These are phyloP conservation scores for Calliopum simillimum DNA, from an alignment of 2,888 invertebrate genomes.

Conservation along the genomic window DNA sequence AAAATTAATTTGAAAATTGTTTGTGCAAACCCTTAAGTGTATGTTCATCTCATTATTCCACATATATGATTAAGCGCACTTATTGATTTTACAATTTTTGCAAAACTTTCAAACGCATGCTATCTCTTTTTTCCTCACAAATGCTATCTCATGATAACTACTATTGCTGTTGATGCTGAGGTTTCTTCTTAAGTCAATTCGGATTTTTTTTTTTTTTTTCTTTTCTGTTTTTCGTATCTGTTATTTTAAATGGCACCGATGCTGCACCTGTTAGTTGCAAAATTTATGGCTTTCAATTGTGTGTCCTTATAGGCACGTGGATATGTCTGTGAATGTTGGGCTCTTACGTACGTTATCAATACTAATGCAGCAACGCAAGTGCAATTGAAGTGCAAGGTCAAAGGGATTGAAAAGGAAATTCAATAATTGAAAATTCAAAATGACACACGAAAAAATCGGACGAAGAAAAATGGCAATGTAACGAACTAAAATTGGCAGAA, in stretches of 20 bases:
- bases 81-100: too few relatives aligned
- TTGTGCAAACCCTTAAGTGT: too few relatives aligned
- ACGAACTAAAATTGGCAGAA: too few relatives aligned
- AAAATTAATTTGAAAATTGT: too few relatives aligned
- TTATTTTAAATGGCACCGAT: constrained; percentile 8
- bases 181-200: not conserved
- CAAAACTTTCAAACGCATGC: too few relatives aligned
- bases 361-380: constrained; percentile 22
- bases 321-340: not conserved
- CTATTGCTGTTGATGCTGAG: not conserved
- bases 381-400: constrained; percentile 15
- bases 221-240: not conserved
- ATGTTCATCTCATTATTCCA: too few relatives aligned
- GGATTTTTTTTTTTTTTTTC: not conserved
- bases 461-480: too few relatives aligned
- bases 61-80: too few relatives aligned
- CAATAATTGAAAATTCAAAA: too few relatives aligned
- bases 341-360: constrained; percentile 18
- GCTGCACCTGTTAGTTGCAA: constrained; percentile 12
- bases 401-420: not conserved
- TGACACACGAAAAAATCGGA: too few relatives aligned
- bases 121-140: too few relatives aligned
- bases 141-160: too few relatives aligned
- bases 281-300: not conserved
- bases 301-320: not conserved